Evolutionary conservation across 1,140 invertebrate species (phyloP).

Genomic region (Subanguina moxae): DNA sequence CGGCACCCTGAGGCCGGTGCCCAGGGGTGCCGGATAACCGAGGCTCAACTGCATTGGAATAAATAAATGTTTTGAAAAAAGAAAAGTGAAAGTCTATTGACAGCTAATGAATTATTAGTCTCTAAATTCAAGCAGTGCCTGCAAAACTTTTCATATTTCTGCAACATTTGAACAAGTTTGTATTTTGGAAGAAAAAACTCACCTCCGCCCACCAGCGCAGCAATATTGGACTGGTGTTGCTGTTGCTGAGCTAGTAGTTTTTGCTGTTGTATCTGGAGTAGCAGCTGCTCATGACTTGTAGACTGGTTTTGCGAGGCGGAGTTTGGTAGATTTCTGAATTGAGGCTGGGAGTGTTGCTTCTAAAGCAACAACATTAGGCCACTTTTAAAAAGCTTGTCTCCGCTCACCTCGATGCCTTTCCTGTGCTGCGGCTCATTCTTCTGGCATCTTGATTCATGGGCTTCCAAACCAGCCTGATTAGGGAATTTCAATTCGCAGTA

Average conservation of each 20-base stretch:
- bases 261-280: slow-evolving; percentile 27
- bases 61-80: no score
- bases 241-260: slow-evolving; percentile 30
- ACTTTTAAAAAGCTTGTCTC: not conserved
- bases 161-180: no score
- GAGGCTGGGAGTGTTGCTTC: slow-evolving; percentile 45
- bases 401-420: slow-evolving; percentile 2
- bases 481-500: slow-evolving; percentile 48
- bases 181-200: no score
- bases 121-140: no score
- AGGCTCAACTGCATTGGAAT: no score
- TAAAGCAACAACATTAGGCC: not conserved
- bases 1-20: no score
- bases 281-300: slow-evolving; percentile 29
- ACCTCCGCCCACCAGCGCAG: slow-evolving; percentile 43
- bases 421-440: slow-evolving; percentile 35
- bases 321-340: slow-evolving; percentile 23
- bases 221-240: slow-evolving; percentile 42
- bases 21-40: no score
- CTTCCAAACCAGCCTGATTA: slow-evolving; percentile 45
- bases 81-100: no score
- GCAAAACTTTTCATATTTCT: no score
- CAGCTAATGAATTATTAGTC: no score
- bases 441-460: slow-evolving; percentile 45
- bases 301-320: not conserved